phyloP scores from a whole-genome alignment of 2,888 invertebrate species.

The Aelia acuminata region DNA sequence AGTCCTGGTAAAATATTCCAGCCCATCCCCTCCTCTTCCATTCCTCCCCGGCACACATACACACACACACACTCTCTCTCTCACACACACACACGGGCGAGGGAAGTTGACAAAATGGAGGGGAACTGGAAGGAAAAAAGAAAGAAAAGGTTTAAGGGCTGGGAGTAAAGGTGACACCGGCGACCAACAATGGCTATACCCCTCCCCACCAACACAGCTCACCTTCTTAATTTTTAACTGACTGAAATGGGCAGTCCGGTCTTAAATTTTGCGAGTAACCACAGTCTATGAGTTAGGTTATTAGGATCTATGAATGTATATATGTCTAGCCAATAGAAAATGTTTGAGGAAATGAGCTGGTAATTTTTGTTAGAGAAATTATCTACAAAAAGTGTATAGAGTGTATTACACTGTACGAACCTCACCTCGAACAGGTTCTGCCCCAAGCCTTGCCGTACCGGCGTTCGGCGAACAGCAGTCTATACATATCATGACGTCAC shows the following conservation, averaged over 20 bases:
- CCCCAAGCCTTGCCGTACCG: too few relatives aligned
- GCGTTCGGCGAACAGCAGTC: too few relatives aligned
- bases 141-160: conserved; percentile 11
- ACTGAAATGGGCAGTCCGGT: not conserved
- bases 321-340: too few relatives aligned
- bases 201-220: not conserved
- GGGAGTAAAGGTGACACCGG: not conserved
- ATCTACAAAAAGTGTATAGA: too few relatives aligned
- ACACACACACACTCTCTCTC: not conserved
- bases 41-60: not conserved
- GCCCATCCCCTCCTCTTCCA: not conserved
- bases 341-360: too few relatives aligned
- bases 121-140: conserved; percentile 1
- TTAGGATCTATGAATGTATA: too few relatives aligned
- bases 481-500: too few relatives aligned
- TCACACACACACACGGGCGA: not conserved
- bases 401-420: too few relatives aligned
- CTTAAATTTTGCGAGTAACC: too few relatives aligned
- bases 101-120: conserved; percentile 14
- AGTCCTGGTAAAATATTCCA: not conserved
- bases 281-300: too few relatives aligned
- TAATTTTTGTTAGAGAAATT: too few relatives aligned
- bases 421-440: too few relatives aligned
- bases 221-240: not conserved
- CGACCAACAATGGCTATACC: not conserved